Evolutionary conservation across 2,113 vertebrate genomes (phyloP), one percentile per base, ranked within the genome.

Genomic region (Carollia perspicillata): DNA sequence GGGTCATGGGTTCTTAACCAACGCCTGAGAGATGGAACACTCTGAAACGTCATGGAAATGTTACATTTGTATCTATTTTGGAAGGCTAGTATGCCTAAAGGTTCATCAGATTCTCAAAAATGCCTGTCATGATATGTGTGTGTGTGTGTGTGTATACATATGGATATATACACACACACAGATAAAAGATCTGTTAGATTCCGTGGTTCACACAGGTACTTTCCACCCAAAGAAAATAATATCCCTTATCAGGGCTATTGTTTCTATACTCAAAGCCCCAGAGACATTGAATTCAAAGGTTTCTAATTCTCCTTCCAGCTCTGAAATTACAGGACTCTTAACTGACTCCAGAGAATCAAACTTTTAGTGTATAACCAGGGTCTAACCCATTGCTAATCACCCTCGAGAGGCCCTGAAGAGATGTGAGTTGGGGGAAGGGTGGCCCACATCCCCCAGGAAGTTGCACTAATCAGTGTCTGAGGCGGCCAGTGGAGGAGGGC

Each of bases 391-490:
- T 72, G 75, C 75, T 93, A 42, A 86, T 89, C 23, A 30, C 85
- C 58, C 60, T 96, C 37, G 44, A 93, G 93, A 90, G 60, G 28
- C 90, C 69, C 58, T 72, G 68, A 68, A 66, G 89, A 94, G 42
- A 60, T 37, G 42, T 53, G 78, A 84, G 14, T 40, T 37, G n/a
- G 77, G 53, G 42, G 51, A 72, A 66, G 65, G 35, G 58, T 55
- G 53, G 37, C 5, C 84, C 89, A 77, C 86, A 92, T 55, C 66
- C 30, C 74, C 81, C 42, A 94, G 51, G 77, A 77, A 69, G 30
- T 94, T 75, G 84, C 92, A 90, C 83, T 95, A 84, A 84, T 96
- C 84, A 42, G 84, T 42, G 37, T 74, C 71, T 28, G 47, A 68
- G 55, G 63, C 49, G 93, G 89, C 28, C 71, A 37, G 35, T 63